phyloP scores from a whole-genome alignment of 1,140 invertebrate genomes.

The Drosophila trapezifrons region DNA sequence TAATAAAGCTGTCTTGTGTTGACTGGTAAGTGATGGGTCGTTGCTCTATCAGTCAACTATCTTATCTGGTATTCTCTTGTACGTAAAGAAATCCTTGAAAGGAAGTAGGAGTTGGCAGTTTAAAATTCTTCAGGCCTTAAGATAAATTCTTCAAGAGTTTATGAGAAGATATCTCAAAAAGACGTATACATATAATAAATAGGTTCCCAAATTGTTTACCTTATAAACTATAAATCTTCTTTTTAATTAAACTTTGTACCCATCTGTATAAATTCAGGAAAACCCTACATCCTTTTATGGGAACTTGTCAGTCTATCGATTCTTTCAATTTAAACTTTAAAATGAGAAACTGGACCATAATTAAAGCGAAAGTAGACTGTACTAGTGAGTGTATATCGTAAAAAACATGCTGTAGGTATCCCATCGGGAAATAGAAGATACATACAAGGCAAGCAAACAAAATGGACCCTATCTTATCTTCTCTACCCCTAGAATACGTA shows the following conservation, averaged over 20 bases:
- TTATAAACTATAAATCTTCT: no score
- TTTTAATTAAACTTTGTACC: neutral
- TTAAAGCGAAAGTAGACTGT: no score
- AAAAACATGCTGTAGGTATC: neutral
- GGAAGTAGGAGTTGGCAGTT: no score
- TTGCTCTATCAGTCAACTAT: slow-evolving; percentile 1
- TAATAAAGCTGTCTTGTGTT: slow-evolving; percentile 8
- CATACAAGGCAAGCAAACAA: neutral
- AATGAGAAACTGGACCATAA: neutral
- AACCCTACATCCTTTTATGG: neutral
- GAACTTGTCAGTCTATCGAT: neutral
- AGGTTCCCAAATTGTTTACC: neutral
- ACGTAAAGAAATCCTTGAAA: neutral
- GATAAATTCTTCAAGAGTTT: neutral
- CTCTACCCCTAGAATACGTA: neutral
- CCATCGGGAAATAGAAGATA: neutral
- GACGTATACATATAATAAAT: neutral
- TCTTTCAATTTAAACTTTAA: neutral
- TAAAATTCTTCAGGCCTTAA: neutral
- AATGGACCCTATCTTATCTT: slow-evolving; percentile 11
- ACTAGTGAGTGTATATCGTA: no score
- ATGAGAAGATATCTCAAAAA: neutral
- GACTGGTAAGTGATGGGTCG: neutral
- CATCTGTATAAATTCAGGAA: neutral
- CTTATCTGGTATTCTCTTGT: slow-evolving; percentile 1